These are phyloP conservation scores for Cyprinus carpio DNA, from an alignment of 2,113 vertebrate species.

Conservation along the genomic window DNA sequence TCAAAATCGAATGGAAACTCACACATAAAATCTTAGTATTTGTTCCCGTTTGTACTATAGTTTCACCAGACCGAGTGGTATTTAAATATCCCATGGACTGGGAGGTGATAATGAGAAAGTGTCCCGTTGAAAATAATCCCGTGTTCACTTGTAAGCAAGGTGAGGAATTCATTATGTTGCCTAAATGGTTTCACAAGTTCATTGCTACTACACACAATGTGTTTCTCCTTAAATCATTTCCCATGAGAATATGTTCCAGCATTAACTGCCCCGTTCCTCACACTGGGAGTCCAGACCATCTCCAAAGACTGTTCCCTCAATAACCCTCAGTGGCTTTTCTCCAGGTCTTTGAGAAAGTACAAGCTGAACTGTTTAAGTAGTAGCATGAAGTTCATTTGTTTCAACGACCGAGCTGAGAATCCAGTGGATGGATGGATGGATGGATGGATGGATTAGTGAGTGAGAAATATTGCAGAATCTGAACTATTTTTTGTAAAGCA, in stretches of 20 bases:
- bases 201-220: slow-evolving; percentile 44
- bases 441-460: background rate
- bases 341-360: background rate
- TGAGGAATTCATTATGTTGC: background rate
- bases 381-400: background rate
- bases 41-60: slow-evolving; percentile 59
- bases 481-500: background rate
- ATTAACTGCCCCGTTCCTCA: slow-evolving; percentile 5
- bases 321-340: background rate
- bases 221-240: slow-evolving; percentile 16
- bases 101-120: slow-evolving; percentile 29
- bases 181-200: slow-evolving; percentile 59
- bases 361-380: background rate
- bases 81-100: slow-evolving; percentile 23
- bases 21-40: slow-evolving; percentile 33
- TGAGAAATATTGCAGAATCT: background rate
- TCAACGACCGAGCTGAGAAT: background rate
- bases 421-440: background rate
- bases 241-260: slow-evolving; percentile 8
- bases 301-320: slow-evolving; percentile 7
- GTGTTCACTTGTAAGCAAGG: background rate
- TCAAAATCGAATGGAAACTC: slow-evolving; percentile 61
- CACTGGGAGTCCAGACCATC: background rate
- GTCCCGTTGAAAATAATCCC: slow-evolving; percentile 14
- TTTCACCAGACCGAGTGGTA: slow-evolving; percentile 10